Evolutionary conservation across 2,113 vertebrate genomes (phyloP).

Genomic region (Riparia riparia): DNA sequence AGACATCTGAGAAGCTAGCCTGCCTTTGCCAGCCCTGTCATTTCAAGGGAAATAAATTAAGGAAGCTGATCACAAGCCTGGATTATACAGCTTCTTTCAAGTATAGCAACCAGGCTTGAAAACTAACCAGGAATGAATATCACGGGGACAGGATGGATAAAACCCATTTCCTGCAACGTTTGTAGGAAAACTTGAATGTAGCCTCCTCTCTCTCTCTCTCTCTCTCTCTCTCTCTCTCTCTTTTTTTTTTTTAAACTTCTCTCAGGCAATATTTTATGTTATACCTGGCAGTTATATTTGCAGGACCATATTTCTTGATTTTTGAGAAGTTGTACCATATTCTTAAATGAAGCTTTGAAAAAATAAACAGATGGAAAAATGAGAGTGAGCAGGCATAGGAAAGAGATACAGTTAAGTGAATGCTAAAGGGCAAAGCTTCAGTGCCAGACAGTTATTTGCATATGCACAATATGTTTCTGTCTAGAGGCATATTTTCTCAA

Average conservation of each 20-base stretch:
- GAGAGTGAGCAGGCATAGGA: constrained; percentile 32
- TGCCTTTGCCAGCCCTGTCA: constrained; percentile 80
- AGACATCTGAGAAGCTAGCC: constrained; percentile 81
- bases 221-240: background rate
- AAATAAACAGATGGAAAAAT: constrained; percentile 77
- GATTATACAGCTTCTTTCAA: constrained; percentile 81
- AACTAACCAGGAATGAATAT: constrained; percentile 63
- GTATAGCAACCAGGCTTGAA: constrained; percentile 70
- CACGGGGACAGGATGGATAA: constrained; percentile 57
- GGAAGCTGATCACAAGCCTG: constrained; percentile 76
- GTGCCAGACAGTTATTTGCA: constrained; percentile 82
- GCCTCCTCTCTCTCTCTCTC: background rate
- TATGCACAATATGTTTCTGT: constrained; percentile 83
- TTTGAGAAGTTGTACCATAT: constrained; percentile 72
- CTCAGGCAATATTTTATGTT: constrained; percentile 49
- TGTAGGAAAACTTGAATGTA: constrained; percentile 61
- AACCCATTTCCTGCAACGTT: constrained; percentile 71
- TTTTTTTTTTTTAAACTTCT: background rate
- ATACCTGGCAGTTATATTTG: constrained; percentile 72
- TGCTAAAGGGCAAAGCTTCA: constrained; percentile 80
- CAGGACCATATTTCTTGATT: constrained; percentile 70
- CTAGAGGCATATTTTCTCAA: constrained; percentile 75
- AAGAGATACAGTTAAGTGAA: constrained; percentile 70
- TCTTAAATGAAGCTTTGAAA: constrained; percentile 70
- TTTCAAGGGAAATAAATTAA: constrained; percentile 85